These are phyloP conservation scores for Falco biarmicus DNA, from an alignment of 2,797 vertebrate genomes.

Conservation along the genomic window DNA sequence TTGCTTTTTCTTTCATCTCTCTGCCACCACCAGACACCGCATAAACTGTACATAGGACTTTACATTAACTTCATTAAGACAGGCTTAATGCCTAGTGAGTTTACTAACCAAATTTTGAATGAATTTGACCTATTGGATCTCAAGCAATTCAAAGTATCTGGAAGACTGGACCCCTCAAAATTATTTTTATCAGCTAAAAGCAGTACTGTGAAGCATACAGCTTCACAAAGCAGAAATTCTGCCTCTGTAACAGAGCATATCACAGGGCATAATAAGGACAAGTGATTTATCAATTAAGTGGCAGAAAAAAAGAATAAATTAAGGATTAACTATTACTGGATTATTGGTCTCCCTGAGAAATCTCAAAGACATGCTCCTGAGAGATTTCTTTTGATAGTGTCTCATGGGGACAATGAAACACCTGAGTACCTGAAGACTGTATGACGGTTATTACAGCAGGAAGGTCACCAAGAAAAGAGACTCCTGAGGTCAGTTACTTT, in stretches of 20 bases:
- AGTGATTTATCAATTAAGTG: background rate
- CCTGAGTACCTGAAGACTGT: background rate
- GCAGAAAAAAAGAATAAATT: background rate
- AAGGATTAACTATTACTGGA: background rate
- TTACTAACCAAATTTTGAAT: background rate
- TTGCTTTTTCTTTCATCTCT: background rate
- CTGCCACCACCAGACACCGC: background rate
- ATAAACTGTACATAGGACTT: background rate
- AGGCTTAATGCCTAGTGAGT: background rate
- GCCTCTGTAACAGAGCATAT: background rate
- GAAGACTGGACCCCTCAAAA: background rate
- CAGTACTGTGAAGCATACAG: background rate
- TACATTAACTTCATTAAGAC: background rate
- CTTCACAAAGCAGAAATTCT: background rate
- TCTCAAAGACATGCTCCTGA: background rate
- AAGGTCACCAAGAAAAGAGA: background rate
- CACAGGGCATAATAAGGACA: background rate
- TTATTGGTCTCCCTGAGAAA: background rate
- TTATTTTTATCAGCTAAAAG: background rate
- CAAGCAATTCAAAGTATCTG: background rate
- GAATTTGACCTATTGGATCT: background rate
- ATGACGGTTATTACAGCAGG: background rate
- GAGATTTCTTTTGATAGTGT: background rate
- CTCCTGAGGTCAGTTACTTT: background rate
- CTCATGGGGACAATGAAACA: background rate